These are phyloP conservation scores for Hydrotaea diabolus DNA, from an alignment of 2,888 invertebrate genomes.

Conservation along the genomic window DNA sequence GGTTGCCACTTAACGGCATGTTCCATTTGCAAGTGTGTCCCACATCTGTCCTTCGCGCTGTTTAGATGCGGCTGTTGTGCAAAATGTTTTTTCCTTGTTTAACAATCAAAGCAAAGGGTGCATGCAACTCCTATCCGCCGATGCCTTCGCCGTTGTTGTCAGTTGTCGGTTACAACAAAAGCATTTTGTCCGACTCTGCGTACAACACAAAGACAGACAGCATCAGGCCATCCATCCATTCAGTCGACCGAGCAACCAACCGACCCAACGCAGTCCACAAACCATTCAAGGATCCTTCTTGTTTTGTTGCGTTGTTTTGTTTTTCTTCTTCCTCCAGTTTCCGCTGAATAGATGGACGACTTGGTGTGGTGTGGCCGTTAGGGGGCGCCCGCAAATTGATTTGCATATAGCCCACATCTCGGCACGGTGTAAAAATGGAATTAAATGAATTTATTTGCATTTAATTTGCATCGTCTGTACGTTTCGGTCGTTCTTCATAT, in stretches of 20 bases:
- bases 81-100: background rate
- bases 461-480: conserved; percentile 30
- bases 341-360: too few species aligned
- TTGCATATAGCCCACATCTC: conserved; percentile 9
- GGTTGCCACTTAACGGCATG: background rate
- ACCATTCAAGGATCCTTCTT: conserved; percentile 28
- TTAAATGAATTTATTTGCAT: conserved; percentile 63
- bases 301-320: conserved; percentile 10
- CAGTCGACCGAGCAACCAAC: too few species aligned
- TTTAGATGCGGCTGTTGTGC: background rate
- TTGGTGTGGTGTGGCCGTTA: too few species aligned
- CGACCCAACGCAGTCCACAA: conserved; percentile 37
- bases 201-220: background rate
- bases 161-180: background rate
- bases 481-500: conserved; percentile 17
- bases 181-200: conserved; percentile 3
- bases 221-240: too few species aligned
- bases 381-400: conserved; percentile 41
- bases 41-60: background rate
- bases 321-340: background rate
- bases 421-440: conserved; percentile 16
- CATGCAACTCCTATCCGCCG: background rate
- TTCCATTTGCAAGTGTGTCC: conserved; percentile 2
- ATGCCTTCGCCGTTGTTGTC: background rate
- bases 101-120: conserved; percentile 2